Conservation (phyloP, 1,140 invertebrate species). For the Euschistus heros region DNA sequence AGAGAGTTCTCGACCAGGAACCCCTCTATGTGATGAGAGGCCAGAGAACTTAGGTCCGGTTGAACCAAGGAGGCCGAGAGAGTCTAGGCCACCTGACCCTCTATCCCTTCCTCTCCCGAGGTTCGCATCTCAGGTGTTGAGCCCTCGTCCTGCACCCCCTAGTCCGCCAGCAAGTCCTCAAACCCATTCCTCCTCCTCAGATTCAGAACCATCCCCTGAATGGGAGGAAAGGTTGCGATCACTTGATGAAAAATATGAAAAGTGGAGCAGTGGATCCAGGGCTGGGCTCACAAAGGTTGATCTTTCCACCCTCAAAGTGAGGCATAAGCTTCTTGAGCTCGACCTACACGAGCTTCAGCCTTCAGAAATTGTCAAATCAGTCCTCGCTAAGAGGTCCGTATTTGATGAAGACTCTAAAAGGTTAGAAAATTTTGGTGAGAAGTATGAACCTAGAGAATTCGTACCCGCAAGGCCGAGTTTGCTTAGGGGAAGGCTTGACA, state of each 20-base stretch:
- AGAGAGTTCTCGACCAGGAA: conserved; percentile 62
- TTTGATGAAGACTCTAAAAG: conserved; percentile 93
- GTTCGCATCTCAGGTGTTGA: conserved; percentile 60
- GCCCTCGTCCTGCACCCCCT: conserved; percentile 28
- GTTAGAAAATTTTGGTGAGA: conserved; percentile 77
- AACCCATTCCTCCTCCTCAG: conserved; percentile 30
- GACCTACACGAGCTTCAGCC: conserved; percentile 71
- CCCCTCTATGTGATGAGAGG: conserved; percentile 70
- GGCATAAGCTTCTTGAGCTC: conserved; percentile 57
- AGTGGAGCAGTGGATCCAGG: conserved; percentile 61
- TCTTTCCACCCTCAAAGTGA: conserved; percentile 43
- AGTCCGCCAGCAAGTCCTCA: conserved; percentile 29
- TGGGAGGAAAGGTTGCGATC: conserved; percentile 73
- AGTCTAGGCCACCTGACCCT: conserved; percentile 49
- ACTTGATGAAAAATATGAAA: conserved; percentile 85
- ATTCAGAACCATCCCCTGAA: conserved; percentile 36
- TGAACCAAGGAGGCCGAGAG: conserved; percentile 52
- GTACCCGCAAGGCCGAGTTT: conserved; percentile 30
- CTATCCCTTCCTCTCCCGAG: conserved; percentile 70
- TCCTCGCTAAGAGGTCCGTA: conserved; percentile 82
- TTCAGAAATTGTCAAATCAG: conserved; percentile 85
- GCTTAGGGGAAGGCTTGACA: conserved; percentile 28
- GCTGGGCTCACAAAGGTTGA: conserved; percentile 49
- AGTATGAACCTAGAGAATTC: conserved; percentile 66
- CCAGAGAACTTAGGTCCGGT: conserved; percentile 61